Conservation (phyloP, 2,888 invertebrate species). For the Tanypteryx hageni region DNA sequence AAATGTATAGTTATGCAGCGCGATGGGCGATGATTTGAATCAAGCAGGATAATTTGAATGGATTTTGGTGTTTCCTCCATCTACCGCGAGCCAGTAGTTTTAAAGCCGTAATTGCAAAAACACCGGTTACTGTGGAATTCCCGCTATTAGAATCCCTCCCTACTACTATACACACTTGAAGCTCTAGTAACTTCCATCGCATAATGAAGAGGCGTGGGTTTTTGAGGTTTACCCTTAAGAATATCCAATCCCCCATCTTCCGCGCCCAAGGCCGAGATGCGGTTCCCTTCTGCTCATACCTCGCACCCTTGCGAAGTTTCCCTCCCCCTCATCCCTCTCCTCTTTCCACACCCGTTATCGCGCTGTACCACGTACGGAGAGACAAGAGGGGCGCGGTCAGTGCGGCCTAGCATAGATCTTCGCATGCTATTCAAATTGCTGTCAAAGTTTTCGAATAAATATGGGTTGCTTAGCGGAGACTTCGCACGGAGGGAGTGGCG, state of each 20-base stretch:
- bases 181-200: conserved; percentile 6
- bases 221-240: conserved; percentile 52
- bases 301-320: conserved; percentile 27
- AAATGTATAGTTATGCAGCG: no score
- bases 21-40: no score
- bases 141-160: not conserved
- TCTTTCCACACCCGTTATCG: not conserved
- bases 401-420: conserved; percentile 47
- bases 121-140: not conserved
- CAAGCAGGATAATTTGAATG: no score
- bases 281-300: conserved; percentile 26
- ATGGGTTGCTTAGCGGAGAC: conserved; percentile 48
- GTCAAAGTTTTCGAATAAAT: conserved; percentile 59
- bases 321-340: not conserved
- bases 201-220: conserved; percentile 53
- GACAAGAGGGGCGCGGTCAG: conserved; percentile 24
- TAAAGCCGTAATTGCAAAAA: no score
- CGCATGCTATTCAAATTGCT: conserved; percentile 35
- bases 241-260: conserved; percentile 48
- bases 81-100: no score
- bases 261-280: conserved; percentile 2
- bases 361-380: not conserved
- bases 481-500: conserved; percentile 3
- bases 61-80: no score
- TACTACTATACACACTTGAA: not conserved